These are phyloP conservation scores for Caenorhabditis parvicauda DNA, from an alignment of 2,888 invertebrate species.

Conservation along the genomic window DNA sequence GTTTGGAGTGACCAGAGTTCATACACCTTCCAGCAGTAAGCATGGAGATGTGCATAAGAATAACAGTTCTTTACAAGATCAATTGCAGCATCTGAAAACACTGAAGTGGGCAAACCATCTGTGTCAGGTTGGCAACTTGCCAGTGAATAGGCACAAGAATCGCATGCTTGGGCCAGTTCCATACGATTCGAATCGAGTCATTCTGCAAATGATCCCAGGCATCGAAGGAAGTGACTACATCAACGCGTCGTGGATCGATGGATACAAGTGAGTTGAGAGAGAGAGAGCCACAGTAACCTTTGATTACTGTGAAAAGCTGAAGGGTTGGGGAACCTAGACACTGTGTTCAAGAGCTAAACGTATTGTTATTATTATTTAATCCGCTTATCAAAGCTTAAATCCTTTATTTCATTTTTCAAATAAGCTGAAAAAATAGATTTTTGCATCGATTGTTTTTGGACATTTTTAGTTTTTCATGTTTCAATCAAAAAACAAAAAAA, in stretches of 20 bases:
- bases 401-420: too few species aligned
- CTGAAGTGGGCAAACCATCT: constrained; percentile 89
- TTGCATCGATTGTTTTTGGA: too few species aligned
- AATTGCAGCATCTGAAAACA: constrained; percentile 78
- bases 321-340: too few species aligned
- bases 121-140: constrained; percentile 91
- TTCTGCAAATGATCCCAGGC: constrained; percentile 32
- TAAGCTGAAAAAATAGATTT: too few species aligned
- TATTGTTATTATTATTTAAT: too few species aligned
- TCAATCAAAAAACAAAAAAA: too few species aligned
- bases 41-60: neutral
- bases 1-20: too few species aligned
- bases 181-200: constrained; percentile 78
- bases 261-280: constrained; percentile 45
- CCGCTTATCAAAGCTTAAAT: too few species aligned
- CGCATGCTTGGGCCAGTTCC: constrained; percentile 95
- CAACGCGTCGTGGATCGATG: constrained; percentile 96
- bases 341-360: too few species aligned
- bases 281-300: too few species aligned
- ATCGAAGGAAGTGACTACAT: constrained; percentile 82
- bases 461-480: too few species aligned
- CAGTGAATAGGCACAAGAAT: constrained; percentile 97
- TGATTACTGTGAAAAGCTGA: neutral
- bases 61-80: neutral
- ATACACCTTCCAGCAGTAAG: too few species aligned